Evolutionary conservation across 2,797 vertebrate genomes (phyloP).

Genomic region (Philypnodon macrostomus): DNA sequence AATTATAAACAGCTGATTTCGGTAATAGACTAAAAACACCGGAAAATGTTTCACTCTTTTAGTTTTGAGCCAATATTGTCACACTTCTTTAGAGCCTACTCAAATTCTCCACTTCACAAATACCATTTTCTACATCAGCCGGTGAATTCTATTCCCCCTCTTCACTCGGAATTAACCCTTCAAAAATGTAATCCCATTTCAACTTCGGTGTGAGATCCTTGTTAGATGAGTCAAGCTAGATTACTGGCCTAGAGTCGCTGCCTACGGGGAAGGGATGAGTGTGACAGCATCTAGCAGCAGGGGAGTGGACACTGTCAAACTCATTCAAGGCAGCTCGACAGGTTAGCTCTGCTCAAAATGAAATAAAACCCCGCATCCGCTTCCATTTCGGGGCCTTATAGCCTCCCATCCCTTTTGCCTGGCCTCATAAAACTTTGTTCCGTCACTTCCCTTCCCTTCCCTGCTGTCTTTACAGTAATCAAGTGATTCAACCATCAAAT

Average conservation of each 20-base stretch:
- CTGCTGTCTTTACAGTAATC: conserved; percentile 40
- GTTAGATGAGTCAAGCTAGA: conserved; percentile 59
- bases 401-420: conserved; percentile 9
- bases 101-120: conserved; percentile 6
- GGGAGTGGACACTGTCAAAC: conserved; percentile 54
- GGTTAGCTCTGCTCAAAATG: conserved; percentile 48
- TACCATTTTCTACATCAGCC: conserved; percentile 16
- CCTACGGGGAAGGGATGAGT: conserved; percentile 45
- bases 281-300: conserved; percentile 55
- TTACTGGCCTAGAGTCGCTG: conserved; percentile 48
- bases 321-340: conserved; percentile 52
- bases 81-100: not conserved
- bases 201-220: conserved; percentile 43
- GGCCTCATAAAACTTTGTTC: conserved; percentile 24
- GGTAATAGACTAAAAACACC: not conserved
- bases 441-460: conserved; percentile 34
- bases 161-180: conserved; percentile 44
- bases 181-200: conserved; percentile 42
- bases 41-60: not conserved
- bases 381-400: conserved; percentile 34
- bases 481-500: conserved; percentile 58
- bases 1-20: too few species aligned
- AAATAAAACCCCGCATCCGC: conserved; percentile 51
- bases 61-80: not conserved
- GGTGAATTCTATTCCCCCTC: conserved; percentile 15